phyloP scores from a whole-genome alignment of 2,113 vertebrate species.

The Odontesthes bonariensis region DNA sequence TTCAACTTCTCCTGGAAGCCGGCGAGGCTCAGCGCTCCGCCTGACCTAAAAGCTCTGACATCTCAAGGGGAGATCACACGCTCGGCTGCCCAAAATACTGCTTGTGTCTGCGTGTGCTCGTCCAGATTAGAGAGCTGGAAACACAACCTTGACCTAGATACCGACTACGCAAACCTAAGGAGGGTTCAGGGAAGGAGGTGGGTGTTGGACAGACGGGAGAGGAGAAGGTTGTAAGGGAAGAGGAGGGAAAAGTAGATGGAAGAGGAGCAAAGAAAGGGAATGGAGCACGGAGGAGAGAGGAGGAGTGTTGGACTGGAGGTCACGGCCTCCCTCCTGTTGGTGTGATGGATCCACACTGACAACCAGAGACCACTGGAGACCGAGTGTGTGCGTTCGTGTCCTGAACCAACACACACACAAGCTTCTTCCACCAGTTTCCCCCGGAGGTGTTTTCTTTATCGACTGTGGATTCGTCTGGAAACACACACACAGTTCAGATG shows the following conservation, averaged over 20 bases:
- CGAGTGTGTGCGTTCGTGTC: background rate
- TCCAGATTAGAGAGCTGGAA: constrained; percentile 32
- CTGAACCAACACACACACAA: too few relatives aligned
- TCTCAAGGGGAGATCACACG: constrained; percentile 67
- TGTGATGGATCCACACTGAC: constrained; percentile 71
- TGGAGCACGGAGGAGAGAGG: too few relatives aligned
- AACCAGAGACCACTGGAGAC: constrained; percentile 64
- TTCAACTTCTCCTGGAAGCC: constrained; percentile 33
- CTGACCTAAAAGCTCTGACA: constrained; percentile 72
- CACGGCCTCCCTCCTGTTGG: constrained; percentile 55
- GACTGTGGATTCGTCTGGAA: constrained; percentile 35
- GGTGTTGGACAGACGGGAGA: background rate
- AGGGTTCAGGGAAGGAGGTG: constrained; percentile 19
- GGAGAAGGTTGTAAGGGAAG: too few relatives aligned
- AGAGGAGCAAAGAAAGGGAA: too few relatives aligned
- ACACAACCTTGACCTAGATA: constrained; percentile 68
- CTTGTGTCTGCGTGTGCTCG: background rate
- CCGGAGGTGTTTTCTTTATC: constrained; percentile 44
- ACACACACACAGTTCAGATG: constrained; percentile 5
- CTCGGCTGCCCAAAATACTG: constrained; percentile 62
- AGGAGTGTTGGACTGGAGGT: constrained; percentile 56
- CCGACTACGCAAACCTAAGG: constrained; percentile 15
- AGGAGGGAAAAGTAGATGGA: background rate
- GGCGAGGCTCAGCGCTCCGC: constrained; percentile 46
- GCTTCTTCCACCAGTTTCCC: constrained; percentile 7